Conservation (phyloP, 2,888 invertebrate species). For the Eupithecia subumbrata region DNA sequence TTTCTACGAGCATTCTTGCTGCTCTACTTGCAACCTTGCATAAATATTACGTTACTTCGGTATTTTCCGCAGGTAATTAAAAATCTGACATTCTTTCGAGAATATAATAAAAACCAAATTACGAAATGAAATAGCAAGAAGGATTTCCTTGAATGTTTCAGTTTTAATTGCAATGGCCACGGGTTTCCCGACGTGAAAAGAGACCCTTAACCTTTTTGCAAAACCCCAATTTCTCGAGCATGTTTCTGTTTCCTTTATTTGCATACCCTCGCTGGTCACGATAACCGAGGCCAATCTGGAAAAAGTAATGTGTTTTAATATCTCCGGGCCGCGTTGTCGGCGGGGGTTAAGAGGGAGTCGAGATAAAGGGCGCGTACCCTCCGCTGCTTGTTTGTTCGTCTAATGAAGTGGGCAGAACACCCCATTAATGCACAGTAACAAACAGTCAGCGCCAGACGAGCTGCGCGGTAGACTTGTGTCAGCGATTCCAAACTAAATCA, state of each 20-base stretch:
- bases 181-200: constrained; percentile 40
- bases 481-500: constrained; percentile 42
- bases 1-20: constrained; percentile 20
- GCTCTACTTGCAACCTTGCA: constrained; percentile 17
- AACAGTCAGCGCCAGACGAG: constrained; percentile 60
- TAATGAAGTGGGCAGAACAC: constrained; percentile 78
- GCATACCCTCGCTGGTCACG: constrained; percentile 50
- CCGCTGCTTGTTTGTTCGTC: constrained; percentile 73
- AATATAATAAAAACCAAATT: constrained; percentile 21
- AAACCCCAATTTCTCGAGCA: constrained; percentile 47
- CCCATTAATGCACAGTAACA: constrained; percentile 74
- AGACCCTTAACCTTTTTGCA: constrained; percentile 47
- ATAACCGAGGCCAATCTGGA: constrained; percentile 51
- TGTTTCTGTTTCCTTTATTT: constrained; percentile 52
- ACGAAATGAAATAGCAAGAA: constrained; percentile 32
- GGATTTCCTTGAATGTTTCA: constrained; percentile 35
- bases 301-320: constrained; percentile 52
- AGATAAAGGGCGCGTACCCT: constrained; percentile 66
- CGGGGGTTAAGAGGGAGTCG: constrained; percentile 68
- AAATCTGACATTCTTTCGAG: constrained; percentile 16
- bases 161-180: constrained; percentile 43
- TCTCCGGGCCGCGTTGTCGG: constrained; percentile 49
- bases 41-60: constrained; percentile 18
- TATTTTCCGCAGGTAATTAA: constrained; percentile 23
- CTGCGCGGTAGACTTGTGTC: constrained; percentile 51